Percentiles rank a stretch among this genome's conserved stretches.
Evolutionary conservation across 2,113 vertebrate species (phyloP).

Genomic region (Nymphicus hollandicus): DNA sequence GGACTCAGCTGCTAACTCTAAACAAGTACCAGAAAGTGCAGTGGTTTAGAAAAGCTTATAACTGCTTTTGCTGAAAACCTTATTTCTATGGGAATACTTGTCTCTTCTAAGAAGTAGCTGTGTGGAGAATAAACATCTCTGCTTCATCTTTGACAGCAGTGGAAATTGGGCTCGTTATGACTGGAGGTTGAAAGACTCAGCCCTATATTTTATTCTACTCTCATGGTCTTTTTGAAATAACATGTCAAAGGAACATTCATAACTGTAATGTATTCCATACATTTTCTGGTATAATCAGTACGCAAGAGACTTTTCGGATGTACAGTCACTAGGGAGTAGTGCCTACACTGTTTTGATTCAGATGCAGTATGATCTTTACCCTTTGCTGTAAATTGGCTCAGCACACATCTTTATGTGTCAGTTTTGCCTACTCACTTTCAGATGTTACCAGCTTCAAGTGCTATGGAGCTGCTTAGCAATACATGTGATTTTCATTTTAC

Average conservation of each 20-base stretch:
- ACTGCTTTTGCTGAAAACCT: neutral
- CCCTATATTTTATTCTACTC: neutral
- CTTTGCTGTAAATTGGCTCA: constrained; percentile 46
- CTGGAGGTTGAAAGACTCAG: neutral
- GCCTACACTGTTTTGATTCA: constrained; percentile 20
- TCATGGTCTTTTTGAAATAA: neutral
- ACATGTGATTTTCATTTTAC: constrained; percentile 60
- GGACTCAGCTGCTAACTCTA: neutral
- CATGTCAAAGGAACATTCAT: neutral
- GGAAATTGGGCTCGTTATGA: neutral
- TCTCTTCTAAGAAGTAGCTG: neutral
- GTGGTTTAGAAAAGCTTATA: neutral
- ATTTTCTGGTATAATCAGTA: constrained; percentile 1
- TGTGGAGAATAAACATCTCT: neutral
- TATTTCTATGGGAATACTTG: neutral
- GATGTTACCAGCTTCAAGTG: constrained; percentile 36
- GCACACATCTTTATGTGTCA: constrained; percentile 57
- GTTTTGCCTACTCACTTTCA: constrained; percentile 47
- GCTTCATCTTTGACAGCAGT: neutral
- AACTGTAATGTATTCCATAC: constrained; percentile 34
- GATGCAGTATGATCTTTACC: constrained; percentile 33
- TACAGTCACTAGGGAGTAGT: constrained; percentile 3
- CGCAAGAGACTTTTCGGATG: neutral
- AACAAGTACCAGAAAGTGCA: neutral
- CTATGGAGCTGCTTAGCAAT: neutral